A percentile compares a stretch with the other conserved stretches of the same genome.
phyloP scores from a whole-genome alignment of 2,888 invertebrate genomes.

The Machimus atricapillus region DNA sequence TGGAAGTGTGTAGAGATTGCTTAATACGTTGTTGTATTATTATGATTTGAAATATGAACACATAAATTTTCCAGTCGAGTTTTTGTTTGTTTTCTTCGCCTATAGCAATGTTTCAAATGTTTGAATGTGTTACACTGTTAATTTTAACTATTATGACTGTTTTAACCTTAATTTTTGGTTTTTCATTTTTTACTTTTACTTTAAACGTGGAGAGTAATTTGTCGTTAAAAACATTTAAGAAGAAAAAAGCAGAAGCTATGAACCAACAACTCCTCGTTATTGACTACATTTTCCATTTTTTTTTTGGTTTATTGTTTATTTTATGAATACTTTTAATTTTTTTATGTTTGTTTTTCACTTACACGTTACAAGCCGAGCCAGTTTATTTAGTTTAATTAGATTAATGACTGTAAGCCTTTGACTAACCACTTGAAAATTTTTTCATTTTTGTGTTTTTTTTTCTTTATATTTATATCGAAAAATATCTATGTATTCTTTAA shows the following conservation, averaged over 20 bases:
- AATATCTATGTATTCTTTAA: slow-evolving; percentile 36
- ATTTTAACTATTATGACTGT: neutral
- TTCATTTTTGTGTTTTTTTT: neutral
- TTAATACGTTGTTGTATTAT: neutral
- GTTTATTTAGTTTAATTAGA: slow-evolving; percentile 3
- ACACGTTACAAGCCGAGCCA: slow-evolving; percentile 12
- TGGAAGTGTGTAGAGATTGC: neutral
- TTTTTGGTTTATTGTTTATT: neutral
- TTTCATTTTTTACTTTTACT: neutral
- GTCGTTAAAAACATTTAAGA: slow-evolving; percentile 14
- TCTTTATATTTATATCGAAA: slow-evolving; percentile 26
- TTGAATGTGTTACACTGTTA: slow-evolving; percentile 7
- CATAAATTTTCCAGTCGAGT: slow-evolving; percentile 29
- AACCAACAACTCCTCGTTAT: slow-evolving; percentile 14
- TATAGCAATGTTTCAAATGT: neutral
- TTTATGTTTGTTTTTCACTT: neutral
- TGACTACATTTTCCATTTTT: neutral
- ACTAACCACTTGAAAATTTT: slow-evolving; percentile 24
- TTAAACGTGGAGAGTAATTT: slow-evolving; percentile 13
- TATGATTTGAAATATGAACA: slow-evolving; percentile 16
- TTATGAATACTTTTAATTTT: neutral
- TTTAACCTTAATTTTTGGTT: neutral
- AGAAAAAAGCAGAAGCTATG: slow-evolving; percentile 34
- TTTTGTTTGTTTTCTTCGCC: neutral
- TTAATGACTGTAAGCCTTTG: neutral